These are phyloP conservation scores for Perodicticus potto DNA, from an alignment of 2,797 vertebrate species.

Conservation along the genomic window DNA sequence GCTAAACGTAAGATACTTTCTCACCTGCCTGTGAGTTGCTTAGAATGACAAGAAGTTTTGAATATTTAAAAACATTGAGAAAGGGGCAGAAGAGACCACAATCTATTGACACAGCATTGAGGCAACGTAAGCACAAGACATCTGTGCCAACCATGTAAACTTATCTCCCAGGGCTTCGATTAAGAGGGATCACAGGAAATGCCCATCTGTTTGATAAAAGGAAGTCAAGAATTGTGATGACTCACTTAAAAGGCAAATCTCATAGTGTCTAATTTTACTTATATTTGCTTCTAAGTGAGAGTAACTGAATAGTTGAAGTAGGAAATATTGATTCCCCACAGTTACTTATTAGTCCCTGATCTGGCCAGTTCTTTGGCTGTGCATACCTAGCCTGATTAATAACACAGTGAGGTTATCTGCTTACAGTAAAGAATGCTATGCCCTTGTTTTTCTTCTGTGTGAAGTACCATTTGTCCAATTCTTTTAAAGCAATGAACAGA, in stretches of 20 bases:
- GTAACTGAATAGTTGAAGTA: neutral
- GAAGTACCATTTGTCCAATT: neutral
- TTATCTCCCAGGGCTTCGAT: neutral
- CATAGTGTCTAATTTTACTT: neutral
- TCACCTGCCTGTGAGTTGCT: neutral
- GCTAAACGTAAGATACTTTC: conserved; percentile 38
- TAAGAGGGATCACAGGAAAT: neutral
- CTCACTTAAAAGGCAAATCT: neutral
- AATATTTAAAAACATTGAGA: neutral
- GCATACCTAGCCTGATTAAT: neutral
- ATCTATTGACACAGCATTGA: neutral
- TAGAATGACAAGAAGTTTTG: conserved; percentile 19
- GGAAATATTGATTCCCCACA: neutral
- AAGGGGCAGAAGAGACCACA: neutral
- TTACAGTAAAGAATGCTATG: neutral
- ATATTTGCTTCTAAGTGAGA: neutral
- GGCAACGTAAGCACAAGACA: neutral
- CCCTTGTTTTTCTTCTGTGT: too few species aligned
- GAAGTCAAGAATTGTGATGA: neutral
- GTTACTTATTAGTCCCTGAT: neutral
- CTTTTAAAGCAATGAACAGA: neutral
- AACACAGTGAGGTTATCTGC: neutral
- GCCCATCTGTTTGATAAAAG: neutral
- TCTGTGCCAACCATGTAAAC: neutral
- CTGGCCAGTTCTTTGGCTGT: neutral